Base-by-base conservation (phyloP, 2,113 vertebrate genomes). In the Pelusios castaneus region DNA sequence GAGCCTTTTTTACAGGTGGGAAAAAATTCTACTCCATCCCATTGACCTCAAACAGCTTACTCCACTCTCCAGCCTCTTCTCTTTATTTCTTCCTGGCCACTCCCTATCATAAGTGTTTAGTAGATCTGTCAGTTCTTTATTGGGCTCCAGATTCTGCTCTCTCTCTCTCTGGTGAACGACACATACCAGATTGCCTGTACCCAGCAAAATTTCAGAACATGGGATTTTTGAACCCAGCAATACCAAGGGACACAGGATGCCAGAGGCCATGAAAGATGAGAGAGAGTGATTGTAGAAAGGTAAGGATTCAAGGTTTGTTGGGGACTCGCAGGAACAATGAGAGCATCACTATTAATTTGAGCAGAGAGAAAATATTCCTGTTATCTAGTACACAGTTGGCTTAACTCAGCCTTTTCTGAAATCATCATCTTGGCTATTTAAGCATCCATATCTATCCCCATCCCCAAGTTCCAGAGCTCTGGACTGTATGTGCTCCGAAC, bases 261-360 rank as follows among this genome's bases (percentile, higher is more conserved):
- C 76, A 54, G 17, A 2, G 8, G 29, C 41, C 79, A 5, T 27
- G 80, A 21, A 34, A 52, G 7, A 34, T 75, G 34, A 85, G 24
- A 82, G 54, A 82, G 1, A 5, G 6, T 49, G 12, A 24, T 8
- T 52, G 4, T 70, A 27, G n/a, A 29, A 96, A 54, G 21, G 43
- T 2, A 2, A 5, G 47, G 3, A 6, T 85, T 43, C 12, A 43
- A 4, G 5, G 31, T 1, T n/a, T 9, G 2, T 17, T 84, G 45
- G 19, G 34, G 31, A 6, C 0, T 73, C 58, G 31, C 31, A 34
- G 31, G 11, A 63, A 29, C 60, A 67, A n/a, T n/a, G 34, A 21
- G 34, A 16, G 60, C 12, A 12, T 63, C 31, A 63, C 60, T 63
- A 89, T 81, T 79, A 2, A 75, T 94, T 73, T 41, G 49, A 85